Evolutionary conservation across 2,797 vertebrate genomes (phyloP).

Genomic region (Crax fasciolata): DNA sequence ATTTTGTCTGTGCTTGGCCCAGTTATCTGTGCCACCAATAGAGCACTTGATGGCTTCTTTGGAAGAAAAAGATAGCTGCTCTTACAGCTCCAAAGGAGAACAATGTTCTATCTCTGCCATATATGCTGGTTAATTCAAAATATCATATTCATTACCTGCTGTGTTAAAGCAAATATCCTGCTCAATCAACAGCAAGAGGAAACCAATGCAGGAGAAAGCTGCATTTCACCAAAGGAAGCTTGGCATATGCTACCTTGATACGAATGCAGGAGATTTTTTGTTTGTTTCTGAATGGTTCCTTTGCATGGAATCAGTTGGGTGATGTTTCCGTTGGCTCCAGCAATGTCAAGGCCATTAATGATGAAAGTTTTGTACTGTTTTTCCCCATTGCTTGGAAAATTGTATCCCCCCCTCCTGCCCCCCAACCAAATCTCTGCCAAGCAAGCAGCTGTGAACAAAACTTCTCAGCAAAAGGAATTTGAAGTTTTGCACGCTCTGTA

Average conservation of each 20-base stretch:
- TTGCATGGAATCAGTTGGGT: not conserved
- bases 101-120: not conserved
- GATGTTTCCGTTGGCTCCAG: constrained; percentile 56
- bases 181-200: constrained; percentile 55
- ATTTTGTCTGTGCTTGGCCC: not conserved
- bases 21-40: not conserved
- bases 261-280: constrained; percentile 4
- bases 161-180: constrained; percentile 54
- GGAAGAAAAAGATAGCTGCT: not conserved
- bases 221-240: constrained; percentile 49
- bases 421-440: constrained; percentile 38
- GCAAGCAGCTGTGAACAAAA: constrained; percentile 58
- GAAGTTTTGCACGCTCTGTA: not conserved
- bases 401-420: not conserved
- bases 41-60: not conserved
- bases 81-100: not conserved
- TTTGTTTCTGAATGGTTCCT: constrained; percentile 34
- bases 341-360: constrained; percentile 67
- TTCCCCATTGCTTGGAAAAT: constrained; percentile 64
- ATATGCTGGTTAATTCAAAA: not conserved
- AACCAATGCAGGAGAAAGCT: constrained; percentile 20
- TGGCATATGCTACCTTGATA: not conserved
- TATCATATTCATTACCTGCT: not conserved
- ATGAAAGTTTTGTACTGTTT: constrained; percentile 69
- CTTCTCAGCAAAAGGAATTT: not conserved